phyloP scores from a whole-genome alignment of 2,888 invertebrate species.

The Arctia plantaginis region DNA sequence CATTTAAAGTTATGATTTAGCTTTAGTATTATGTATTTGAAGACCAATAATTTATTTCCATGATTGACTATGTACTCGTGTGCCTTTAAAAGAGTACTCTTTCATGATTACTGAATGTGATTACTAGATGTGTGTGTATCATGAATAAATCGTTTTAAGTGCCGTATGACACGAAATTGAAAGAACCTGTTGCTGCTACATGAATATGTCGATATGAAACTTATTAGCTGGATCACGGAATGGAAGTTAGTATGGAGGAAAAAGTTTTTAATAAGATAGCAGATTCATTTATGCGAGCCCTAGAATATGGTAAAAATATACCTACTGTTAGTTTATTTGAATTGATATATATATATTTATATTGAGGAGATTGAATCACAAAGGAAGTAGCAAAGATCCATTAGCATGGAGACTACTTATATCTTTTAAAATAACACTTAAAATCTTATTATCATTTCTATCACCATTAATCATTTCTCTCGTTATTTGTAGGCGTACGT shows the following conservation, averaged over 20 bases:
- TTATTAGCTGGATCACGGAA: conserved; percentile 29
- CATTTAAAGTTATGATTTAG: not conserved
- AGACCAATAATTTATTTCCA: not conserved
- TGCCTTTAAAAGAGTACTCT: not conserved
- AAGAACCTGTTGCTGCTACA: conserved; percentile 14
- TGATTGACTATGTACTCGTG: not conserved
- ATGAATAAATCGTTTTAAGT: not conserved
- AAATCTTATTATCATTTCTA: not conserved
- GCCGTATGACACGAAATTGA: conserved; percentile 13
- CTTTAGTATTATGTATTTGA: not conserved
- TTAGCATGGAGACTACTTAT: not conserved
- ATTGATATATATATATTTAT: not conserved
- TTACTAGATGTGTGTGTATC: conserved; percentile 4
- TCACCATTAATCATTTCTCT: not conserved
- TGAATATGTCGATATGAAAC: conserved; percentile 1
- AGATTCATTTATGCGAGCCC: not conserved
- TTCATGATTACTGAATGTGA: not conserved
- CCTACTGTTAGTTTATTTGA: not conserved
- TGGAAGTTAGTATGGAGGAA: conserved; percentile 16
- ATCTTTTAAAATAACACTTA: not conserved
- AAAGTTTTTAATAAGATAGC: conserved; percentile 28
- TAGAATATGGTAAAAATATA: not conserved
- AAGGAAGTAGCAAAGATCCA: not conserved
- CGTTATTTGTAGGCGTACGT: not conserved
- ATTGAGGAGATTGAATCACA: not conserved